phyloP scores from a whole-genome alignment of 2,797 vertebrate species.

The Triplophysa bombifrons region DNA sequence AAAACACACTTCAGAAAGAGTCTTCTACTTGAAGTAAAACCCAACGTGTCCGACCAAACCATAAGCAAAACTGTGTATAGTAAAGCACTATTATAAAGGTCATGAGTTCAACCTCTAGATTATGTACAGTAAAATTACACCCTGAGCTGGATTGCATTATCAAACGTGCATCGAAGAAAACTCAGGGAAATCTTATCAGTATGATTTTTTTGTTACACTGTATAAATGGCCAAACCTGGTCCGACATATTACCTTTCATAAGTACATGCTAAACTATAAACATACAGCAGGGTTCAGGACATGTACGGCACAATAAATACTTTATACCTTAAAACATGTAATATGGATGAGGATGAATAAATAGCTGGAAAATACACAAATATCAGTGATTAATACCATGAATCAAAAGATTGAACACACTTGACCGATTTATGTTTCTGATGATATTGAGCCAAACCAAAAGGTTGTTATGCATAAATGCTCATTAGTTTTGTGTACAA shows the following conservation, averaged over 20 bases:
- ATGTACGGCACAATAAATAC: slow-evolving; percentile 65
- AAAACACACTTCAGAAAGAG: neutral
- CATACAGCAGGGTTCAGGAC: slow-evolving; percentile 39
- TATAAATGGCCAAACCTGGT: slow-evolving; percentile 32
- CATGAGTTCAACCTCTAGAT: slow-evolving; percentile 5
- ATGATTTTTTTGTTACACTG: slow-evolving; percentile 48
- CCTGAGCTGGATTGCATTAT: slow-evolving; percentile 18
- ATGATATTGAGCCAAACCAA: neutral
- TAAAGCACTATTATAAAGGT: neutral
- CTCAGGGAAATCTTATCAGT: slow-evolving; percentile 43
- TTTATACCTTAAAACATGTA: slow-evolving; percentile 57
- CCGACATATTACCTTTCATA: slow-evolving; percentile 38
- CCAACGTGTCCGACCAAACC: neutral
- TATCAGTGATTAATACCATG: slow-evolving; percentile 63
- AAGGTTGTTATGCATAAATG: neutral
- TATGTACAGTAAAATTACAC: slow-evolving; percentile 2
- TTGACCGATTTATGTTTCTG: neutral
- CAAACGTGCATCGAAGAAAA: slow-evolving; percentile 5
- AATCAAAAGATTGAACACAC: slow-evolving; percentile 47
- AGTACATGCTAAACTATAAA: slow-evolving; percentile 49
- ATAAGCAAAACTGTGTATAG: neutral
- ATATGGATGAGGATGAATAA: slow-evolving; percentile 67
- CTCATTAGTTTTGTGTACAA: neutral
- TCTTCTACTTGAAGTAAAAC: neutral
- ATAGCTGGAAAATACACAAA: slow-evolving; percentile 65